These are phyloP conservation scores for Halcyon malimbica DNA, from an alignment of 2,113 vertebrate genomes.

Conservation along the genomic window DNA sequence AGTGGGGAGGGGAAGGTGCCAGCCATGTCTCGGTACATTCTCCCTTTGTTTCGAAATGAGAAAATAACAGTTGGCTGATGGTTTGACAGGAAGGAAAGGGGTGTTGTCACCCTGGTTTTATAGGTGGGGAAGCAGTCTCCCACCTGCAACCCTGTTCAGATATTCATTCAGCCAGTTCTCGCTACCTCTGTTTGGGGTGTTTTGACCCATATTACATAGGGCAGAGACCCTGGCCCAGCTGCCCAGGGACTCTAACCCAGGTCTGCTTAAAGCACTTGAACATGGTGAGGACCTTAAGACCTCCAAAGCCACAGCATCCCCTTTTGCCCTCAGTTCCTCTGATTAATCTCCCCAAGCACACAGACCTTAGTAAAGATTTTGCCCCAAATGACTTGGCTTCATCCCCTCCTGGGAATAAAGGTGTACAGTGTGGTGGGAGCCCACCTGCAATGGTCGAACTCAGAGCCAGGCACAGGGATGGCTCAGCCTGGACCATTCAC, in stretches of 20 bases:
- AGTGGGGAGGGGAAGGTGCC: neutral
- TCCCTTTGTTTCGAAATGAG: neutral
- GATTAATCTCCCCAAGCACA: neutral
- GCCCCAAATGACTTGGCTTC: neutral
- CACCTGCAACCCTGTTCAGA: neutral
- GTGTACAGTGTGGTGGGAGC: neutral
- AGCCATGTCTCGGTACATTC: neutral
- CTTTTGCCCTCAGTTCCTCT: neutral
- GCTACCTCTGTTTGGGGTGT: neutral
- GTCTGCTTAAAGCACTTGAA: neutral
- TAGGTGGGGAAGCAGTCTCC: neutral
- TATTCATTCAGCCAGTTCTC: neutral
- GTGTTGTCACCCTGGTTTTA: neutral
- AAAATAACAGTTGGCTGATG: neutral
- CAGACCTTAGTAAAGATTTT: neutral
- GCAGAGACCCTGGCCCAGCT: neutral
- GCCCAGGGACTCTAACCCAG: neutral
- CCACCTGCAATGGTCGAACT: rapidly evolving
- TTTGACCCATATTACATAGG: neutral
- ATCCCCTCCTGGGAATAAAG: neutral
- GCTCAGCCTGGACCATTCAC: neutral
- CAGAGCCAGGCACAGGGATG: neutral
- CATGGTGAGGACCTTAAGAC: neutral
- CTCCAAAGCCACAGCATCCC: neutral
- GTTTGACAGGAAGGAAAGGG: neutral